Percentiles rank a stretch among this genome's conserved stretches.
Conservation (phyloP, 2,797 vertebrate genomes). For the Cynodonichthys magdalenae region DNA sequence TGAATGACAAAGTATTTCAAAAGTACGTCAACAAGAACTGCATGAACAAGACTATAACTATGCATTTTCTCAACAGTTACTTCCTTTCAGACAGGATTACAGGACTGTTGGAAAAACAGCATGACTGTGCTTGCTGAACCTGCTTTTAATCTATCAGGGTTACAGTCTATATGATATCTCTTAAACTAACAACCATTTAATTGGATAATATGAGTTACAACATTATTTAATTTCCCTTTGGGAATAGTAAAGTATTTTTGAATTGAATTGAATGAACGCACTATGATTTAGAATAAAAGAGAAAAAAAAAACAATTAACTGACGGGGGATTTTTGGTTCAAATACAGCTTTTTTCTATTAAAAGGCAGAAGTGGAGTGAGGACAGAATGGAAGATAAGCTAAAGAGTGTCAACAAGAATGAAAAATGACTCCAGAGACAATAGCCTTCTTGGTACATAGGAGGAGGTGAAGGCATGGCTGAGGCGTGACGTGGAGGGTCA, state of each 20-base stretch:
- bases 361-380: constrained; percentile 11
- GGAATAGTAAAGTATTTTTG: no score
- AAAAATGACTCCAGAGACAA: constrained; percentile 53
- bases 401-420: constrained; percentile 28
- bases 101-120: constrained; percentile 25
- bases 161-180: constrained; percentile 21
- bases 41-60: constrained; percentile 37
- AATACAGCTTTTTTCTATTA: constrained; percentile 1
- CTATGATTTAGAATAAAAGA: neutral
- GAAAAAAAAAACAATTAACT: constrained; percentile 10
- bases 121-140: constrained; percentile 31
- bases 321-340: constrained; percentile 1
- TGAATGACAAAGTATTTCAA: constrained; percentile 16
- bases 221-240: no score
- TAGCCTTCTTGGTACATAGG: constrained; percentile 64
- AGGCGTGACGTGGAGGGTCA: constrained; percentile 56
- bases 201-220: no score
- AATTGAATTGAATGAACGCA: no score
- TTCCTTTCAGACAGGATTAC: constrained; percentile 15
- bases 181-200: no score
- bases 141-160: constrained; percentile 28
- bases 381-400: constrained; percentile 16
- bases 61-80: constrained; percentile 11
- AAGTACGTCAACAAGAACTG: constrained; percentile 10
- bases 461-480: constrained; percentile 58